Conservation (phyloP, 2,888 invertebrate species). For the Cerceris ruficornis region DNA sequence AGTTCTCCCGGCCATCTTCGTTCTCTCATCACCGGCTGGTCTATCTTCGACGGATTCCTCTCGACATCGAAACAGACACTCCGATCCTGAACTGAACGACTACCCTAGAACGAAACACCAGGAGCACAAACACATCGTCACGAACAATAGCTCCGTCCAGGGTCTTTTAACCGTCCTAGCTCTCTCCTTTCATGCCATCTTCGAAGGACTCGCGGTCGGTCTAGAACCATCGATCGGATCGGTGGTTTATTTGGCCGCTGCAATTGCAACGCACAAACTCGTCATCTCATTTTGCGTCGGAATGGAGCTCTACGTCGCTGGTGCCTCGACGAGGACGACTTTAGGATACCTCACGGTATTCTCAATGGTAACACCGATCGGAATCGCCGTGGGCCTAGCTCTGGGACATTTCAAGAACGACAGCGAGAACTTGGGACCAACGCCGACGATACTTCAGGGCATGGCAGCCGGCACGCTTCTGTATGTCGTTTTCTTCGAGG, state of each 20-base stretch:
- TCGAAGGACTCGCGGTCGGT: constrained; percentile 88
- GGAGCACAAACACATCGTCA: constrained; percentile 45
- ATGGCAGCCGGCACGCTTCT: constrained; percentile 91
- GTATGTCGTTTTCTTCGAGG: constrained; percentile 92
- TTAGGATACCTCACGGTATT: constrained; percentile 85
- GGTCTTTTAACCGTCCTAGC: constrained; percentile 86
- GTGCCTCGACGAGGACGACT: constrained; percentile 83
- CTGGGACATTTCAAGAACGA: constrained; percentile 80
- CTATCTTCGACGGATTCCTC: constrained; percentile 44
- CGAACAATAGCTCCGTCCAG: constrained; percentile 82
- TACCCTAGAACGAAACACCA: constrained; percentile 38
- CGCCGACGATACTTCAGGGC: constrained; percentile 85
- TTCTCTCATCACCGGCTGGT: constrained; percentile 67
- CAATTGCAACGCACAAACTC: constrained; percentile 87
- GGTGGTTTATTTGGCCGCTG: constrained; percentile 84
- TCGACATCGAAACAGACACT: constrained; percentile 37
- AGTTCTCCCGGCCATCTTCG: constrained; percentile 72
- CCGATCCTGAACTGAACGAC: constrained; percentile 31
- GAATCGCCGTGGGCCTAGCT: constrained; percentile 86
- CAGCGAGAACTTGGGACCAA: constrained; percentile 81
- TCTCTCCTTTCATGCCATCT: constrained; percentile 87
- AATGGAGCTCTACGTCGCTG: constrained; percentile 83
- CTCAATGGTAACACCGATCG: constrained; percentile 87
- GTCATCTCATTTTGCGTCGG: constrained; percentile 87
- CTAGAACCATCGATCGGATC: constrained; percentile 83